Percentiles rank a stretch among this genome's conserved stretches.
Conservation (phyloP, 2,113 vertebrate genomes). For the Bombycilla garrulus region DNA sequence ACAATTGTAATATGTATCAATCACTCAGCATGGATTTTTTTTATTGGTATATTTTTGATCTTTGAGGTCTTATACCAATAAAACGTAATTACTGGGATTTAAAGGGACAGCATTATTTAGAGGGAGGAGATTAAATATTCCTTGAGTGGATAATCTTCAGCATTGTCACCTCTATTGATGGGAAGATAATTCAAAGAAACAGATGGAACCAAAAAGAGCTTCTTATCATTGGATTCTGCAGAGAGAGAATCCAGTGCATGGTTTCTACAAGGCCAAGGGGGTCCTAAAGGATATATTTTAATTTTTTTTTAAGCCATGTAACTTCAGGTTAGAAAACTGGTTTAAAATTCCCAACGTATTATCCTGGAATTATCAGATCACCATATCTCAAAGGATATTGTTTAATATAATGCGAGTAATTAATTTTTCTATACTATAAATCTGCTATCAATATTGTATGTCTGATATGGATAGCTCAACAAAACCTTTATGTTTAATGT, state of each 20-base stretch:
- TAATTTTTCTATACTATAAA: background rate
- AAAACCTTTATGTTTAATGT: background rate
- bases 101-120: background rate
- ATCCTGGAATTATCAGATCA: background rate
- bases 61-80: background rate
- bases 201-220: background rate
- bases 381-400: background rate
- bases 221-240: background rate
- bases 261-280: background rate
- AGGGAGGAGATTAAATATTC: background rate
- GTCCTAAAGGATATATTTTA: background rate
- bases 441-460: background rate
- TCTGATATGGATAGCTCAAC: background rate
- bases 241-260: background rate
- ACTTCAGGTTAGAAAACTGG: background rate
- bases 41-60: background rate
- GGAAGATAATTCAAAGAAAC: background rate
- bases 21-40: constrained; percentile 1
- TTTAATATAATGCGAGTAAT: background rate
- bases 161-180: background rate
- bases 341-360: background rate
- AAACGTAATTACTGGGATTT: constrained; percentile 15
- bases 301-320: background rate
- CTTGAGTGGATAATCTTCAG: background rate
- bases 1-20: constrained; percentile 36